Evolutionary conservation across 1,140 invertebrate species (phyloP).

Genomic region (Drosophila persimilis): DNA sequence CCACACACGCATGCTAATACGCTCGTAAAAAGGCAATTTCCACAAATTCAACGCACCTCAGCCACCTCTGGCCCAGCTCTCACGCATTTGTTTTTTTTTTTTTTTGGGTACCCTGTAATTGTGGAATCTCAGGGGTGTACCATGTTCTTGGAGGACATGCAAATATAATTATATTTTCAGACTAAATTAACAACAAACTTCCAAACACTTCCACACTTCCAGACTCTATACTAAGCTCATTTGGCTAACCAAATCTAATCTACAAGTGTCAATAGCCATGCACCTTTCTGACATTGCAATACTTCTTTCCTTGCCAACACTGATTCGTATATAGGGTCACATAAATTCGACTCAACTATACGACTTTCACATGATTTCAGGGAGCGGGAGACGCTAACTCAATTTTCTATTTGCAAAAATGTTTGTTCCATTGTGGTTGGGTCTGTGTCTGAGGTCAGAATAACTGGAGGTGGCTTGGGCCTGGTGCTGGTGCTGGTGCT

Average conservation of each 20-base stretch:
- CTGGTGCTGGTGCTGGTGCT: background rate
- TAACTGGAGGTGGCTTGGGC: background rate
- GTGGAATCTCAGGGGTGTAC: background rate
- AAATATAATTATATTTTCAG: no score
- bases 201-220: no score
- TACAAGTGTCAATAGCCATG: no score
- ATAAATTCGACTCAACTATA: no score
- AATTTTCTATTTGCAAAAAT: conserved; percentile 78
- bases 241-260: no score
- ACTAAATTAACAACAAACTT: no score
- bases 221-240: no score
- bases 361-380: background rate
- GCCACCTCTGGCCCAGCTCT: conserved; percentile 25
- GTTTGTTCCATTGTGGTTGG: conserved; percentile 47
- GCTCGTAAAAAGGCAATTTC: conserved; percentile 82
- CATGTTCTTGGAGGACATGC: background rate
- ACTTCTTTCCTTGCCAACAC: no score
- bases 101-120: background rate
- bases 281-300: no score
- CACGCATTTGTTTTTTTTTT: conserved; percentile 48
- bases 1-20: conserved; percentile 65
- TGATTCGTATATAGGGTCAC: no score
- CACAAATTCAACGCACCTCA: conserved; percentile 67
- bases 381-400: conserved; percentile 60
- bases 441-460: conserved; percentile 36